Conservation (phyloP, 2,888 invertebrate species). For the Zygothrica quintamaculata region DNA sequence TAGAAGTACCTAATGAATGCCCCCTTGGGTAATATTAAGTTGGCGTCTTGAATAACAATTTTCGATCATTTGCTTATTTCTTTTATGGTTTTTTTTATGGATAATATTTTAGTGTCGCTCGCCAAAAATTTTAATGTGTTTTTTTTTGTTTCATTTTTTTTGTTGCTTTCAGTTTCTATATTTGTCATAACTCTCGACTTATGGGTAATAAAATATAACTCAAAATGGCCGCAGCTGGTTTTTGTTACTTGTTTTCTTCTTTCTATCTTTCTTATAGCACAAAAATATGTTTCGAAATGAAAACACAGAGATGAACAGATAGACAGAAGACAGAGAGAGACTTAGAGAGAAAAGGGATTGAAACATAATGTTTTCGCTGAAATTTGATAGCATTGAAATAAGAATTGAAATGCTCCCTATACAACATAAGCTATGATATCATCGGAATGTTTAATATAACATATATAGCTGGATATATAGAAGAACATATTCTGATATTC, state of each 20-base stretch:
- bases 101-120: constrained; percentile 48
- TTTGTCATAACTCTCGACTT: constrained; percentile 73
- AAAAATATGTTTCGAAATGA: neutral
- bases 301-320: neutral
- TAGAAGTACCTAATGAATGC: constrained; percentile 55
- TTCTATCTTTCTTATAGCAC: constrained; percentile 11
- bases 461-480: no score
- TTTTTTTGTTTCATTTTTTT: no score
- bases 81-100: constrained; percentile 60
- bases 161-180: constrained; percentile 75
- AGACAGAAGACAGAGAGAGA: neutral
- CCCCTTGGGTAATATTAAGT: constrained; percentile 25
- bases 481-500: no score
- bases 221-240: constrained; percentile 78
- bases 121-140: constrained; percentile 68
- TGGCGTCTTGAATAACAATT: constrained; percentile 64
- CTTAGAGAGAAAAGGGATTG: neutral
- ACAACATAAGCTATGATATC: constrained; percentile 13
- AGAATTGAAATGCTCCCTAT: no score
- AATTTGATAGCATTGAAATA: constrained; percentile 9
- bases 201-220: constrained; percentile 70
- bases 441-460: constrained; percentile 1
- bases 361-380: constrained; percentile 16
- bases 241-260: constrained; percentile 30
- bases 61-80: constrained; percentile 6